Evolutionary conservation across 2,113 vertebrate genomes (phyloP), one percentile per base, ranked within the genome.

Genomic region (Otolemur garnettii): DNA sequence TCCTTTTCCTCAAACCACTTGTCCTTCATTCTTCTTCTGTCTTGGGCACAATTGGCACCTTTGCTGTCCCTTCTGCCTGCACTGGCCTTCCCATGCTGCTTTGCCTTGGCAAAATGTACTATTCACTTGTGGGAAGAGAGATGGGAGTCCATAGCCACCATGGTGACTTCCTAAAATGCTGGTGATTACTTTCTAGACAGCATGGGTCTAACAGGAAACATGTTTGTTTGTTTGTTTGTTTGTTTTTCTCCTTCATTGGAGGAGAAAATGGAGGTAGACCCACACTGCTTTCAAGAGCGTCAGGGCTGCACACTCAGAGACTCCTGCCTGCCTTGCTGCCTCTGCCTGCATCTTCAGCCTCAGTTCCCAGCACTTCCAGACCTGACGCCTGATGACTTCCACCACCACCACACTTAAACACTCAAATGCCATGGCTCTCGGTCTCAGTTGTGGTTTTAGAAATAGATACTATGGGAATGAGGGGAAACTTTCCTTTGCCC

Each of bases 61-160:
- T n/a, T 5, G 4, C 4, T 0, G 1, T 15, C 18, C 22, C 57
- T 30, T 24, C 59, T 28, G 11, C 15, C 4, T 0, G 17, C 30
- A 57, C 35, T 68, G 45, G 9, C 59, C 42, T 21, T 50, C 62
- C 21, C 35, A 22, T 21, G 50, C 24, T 22, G 3, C 11, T 19
- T 30, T 17, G 8, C n/a, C 4, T 89, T 75, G 42, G 60, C 35
- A 57, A 92, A 84, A 60, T 6, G 4, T 11, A 14, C 17, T 26
- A 11, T 33, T n/a, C 42, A 4, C 71, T 17, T 2, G 8, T 21
- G 90, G 28, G 59, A 19, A 87, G 7, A 10, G 4, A 11, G 33
- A 28, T 3, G 57, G 74, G 50, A 5, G 42, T 11, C 17, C 53
- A 21, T 0, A 66, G 55, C n/a, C 42, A 33, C 26, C 33, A 1